Conservation (phyloP, 1,140 invertebrate genomes). For the Trialeurodes vaporariorum region DNA sequence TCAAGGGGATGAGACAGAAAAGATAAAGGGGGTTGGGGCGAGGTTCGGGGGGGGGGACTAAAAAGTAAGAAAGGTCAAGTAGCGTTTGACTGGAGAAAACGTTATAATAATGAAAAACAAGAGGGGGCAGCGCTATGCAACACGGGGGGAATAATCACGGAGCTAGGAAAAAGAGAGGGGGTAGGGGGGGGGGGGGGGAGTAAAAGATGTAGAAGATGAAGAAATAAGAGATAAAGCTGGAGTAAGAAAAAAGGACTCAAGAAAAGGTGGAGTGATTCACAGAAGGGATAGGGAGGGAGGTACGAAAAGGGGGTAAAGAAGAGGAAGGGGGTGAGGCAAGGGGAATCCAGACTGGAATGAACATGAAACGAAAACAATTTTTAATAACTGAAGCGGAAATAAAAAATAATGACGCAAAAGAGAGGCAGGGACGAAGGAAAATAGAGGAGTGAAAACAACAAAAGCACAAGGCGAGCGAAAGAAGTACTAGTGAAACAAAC, state of each 20-base stretch:
- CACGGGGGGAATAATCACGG: not conserved
- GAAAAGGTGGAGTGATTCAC: not conserved
- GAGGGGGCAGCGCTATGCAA: too few species aligned
- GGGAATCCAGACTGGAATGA: not conserved
- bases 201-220: too few species aligned
- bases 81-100: not conserved
- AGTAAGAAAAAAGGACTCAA: not conserved
- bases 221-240: not conserved
- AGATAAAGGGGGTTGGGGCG: not conserved
- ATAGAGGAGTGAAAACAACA: too few species aligned
- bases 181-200: too few species aligned
- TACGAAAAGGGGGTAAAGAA: too few species aligned
- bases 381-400: not conserved
- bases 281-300: not conserved
- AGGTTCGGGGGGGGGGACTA: too few species aligned
- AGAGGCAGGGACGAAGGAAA: not conserved
- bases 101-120: not conserved
- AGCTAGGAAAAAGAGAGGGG: not conserved
- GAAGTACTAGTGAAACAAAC: too few species aligned
- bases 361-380: not conserved
- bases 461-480: too few species aligned
- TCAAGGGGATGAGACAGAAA: not conserved
- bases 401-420: not conserved
- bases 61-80: not conserved
- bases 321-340: too few species aligned